Evolutionary conservation across 1,140 invertebrate species (phyloP).

Genomic region (Diabrotica undecimpunctata): DNA sequence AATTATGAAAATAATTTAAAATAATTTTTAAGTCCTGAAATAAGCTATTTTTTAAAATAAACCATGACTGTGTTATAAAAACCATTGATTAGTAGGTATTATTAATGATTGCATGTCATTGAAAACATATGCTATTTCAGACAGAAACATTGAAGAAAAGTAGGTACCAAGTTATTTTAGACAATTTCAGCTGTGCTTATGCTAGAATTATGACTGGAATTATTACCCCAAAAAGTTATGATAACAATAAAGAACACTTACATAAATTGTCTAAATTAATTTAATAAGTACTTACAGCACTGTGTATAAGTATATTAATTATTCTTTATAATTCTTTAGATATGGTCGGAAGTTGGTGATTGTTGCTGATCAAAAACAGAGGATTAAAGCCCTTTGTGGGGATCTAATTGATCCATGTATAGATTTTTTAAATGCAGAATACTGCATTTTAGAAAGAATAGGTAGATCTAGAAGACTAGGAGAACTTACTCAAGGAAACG

Average conservation of each 20-base stretch:
- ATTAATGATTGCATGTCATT: no score
- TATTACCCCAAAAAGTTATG: no score
- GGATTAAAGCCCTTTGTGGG: conserved; percentile 58
- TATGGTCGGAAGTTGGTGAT: conserved; percentile 64
- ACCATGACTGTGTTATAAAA: no score
- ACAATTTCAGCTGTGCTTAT: no score
- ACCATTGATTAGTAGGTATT: no score
- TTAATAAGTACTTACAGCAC: neutral
- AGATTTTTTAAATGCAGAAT: conserved; percentile 58
- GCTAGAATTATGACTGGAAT: no score
- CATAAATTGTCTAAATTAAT: neutral
- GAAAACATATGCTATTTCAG: neutral
- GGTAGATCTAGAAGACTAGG: conserved; percentile 69
- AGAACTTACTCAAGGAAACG: conserved; percentile 65
- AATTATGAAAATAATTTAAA: no score
- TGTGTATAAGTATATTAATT: no score
- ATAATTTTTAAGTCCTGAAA: no score
- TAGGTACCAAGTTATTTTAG: neutral
- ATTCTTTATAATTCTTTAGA: conserved; percentile 37
- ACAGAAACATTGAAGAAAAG: neutral
- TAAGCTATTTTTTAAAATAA: no score
- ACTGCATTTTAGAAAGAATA: conserved; percentile 73
- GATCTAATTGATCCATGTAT: conserved; percentile 51
- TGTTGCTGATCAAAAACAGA: conserved; percentile 64
- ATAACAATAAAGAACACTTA: no score